Percentiles rank a stretch among this genome's conserved stretches.
Evolutionary conservation across 2,888 invertebrate genomes (phyloP).

Genomic region (Nymphalis c-album): DNA sequence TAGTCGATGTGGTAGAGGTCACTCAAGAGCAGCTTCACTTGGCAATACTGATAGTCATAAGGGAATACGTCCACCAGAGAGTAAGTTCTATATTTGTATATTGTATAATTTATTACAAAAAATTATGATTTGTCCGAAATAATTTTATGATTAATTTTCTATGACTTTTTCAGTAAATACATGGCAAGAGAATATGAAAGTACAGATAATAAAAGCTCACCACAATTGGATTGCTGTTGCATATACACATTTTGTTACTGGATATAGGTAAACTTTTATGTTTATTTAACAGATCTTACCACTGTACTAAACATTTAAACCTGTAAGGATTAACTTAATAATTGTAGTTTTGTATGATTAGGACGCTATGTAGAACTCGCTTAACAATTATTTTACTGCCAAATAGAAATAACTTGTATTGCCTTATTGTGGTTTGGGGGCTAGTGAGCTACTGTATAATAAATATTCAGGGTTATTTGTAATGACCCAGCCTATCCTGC

Average conservation of each 20-base stretch:
- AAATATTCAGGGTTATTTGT: too few species aligned
- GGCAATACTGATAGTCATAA: conserved; percentile 79
- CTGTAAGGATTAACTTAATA: too few species aligned
- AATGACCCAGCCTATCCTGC: too few species aligned
- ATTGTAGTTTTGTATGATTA: too few species aligned
- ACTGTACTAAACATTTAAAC: too few species aligned
- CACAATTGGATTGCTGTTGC: conserved; percentile 99
- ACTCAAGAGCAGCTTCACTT: conserved; percentile 92
- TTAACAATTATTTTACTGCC: too few species aligned
- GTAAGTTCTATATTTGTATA: conserved; percentile 50
- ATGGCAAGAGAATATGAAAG: conserved; percentile 93
- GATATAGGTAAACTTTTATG: conserved; percentile 86
- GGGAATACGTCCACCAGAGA: conserved; percentile 69
- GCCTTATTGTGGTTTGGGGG: too few species aligned
- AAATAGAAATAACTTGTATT: too few species aligned
- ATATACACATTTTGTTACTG: conserved; percentile 96
- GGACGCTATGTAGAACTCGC: too few species aligned
- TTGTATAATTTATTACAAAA: neutral
- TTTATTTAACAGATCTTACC: neutral
- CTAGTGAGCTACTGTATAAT: too few species aligned
- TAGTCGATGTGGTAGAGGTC: conserved; percentile 81
- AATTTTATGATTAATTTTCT: conserved; percentile 8
- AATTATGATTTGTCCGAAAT: conserved; percentile 13
- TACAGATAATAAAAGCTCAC: conserved; percentile 96
- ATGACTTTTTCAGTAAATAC: conserved; percentile 79